These are phyloP conservation scores for Halichoerus grypus DNA, from an alignment of 2,113 vertebrate genomes.

Conservation along the genomic window DNA sequence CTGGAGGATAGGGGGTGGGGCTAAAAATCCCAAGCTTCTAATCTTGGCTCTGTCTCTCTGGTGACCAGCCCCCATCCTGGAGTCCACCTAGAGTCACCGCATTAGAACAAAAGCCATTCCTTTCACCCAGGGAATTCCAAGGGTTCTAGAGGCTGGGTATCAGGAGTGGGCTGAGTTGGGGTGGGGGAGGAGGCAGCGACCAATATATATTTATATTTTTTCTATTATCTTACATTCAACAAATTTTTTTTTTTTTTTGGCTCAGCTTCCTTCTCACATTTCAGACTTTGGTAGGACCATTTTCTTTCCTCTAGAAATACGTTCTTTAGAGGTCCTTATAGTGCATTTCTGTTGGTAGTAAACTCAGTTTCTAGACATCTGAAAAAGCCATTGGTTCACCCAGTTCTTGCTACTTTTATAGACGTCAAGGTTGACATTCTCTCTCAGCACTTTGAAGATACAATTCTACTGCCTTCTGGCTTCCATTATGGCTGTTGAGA, in stretches of 20 bases:
- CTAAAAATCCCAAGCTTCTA: background rate
- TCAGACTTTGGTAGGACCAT: background rate
- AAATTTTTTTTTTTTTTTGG: too few relatives aligned
- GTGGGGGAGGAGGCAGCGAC: background rate
- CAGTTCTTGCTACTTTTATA: background rate
- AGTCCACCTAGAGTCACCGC: background rate
- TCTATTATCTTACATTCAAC: background rate
- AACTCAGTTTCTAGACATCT: background rate
- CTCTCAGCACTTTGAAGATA: background rate
- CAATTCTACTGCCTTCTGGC: background rate
- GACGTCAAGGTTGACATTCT: background rate
- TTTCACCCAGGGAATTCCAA: background rate
- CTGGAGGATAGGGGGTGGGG: background rate
- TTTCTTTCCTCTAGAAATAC: background rate
- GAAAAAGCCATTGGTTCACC: background rate
- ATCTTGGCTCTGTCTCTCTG: background rate
- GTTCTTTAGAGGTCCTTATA: too few relatives aligned
- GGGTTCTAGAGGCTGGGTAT: background rate
- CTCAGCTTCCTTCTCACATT: too few relatives aligned
- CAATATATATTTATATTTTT: background rate
- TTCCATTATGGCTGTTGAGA: background rate
- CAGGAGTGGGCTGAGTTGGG: background rate
- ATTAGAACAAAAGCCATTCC: background rate
- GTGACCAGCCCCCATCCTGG: background rate
- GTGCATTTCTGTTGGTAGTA: background rate